Evolutionary conservation across 2,797 vertebrate species (phyloP).

Genomic region (Micropoecilia bifurca): DNA sequence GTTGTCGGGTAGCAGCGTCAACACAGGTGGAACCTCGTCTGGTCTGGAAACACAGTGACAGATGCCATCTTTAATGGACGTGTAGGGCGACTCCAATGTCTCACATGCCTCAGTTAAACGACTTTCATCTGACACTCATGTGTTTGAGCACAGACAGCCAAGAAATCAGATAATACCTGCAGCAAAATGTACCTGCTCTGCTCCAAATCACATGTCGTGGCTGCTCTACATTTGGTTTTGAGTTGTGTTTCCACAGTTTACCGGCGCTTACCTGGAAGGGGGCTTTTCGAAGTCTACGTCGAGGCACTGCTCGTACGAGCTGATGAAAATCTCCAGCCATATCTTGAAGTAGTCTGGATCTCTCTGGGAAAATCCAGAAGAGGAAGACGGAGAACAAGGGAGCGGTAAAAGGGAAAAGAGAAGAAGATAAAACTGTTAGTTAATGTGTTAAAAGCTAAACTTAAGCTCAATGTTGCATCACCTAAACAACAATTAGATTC

Average conservation of each 20-base stretch:
- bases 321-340: slow-evolving; percentile 97
- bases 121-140: slow-evolving; percentile 41
- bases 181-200: neutral
- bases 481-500: neutral
- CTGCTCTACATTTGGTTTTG: neutral
- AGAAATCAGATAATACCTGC: neutral
- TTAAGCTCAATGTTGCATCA: neutral
- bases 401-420: neutral
- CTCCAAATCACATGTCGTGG: neutral
- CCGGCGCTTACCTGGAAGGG: slow-evolving; percentile 87
- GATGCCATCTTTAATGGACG: neutral
- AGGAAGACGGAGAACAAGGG: neutral
- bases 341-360: slow-evolving; percentile 96
- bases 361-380: slow-evolving; percentile 82
- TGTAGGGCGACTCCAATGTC: neutral
- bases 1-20: slow-evolving; percentile 96
- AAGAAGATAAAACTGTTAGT: slow-evolving; percentile 11
- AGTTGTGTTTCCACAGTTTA: neutral
- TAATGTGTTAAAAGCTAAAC: neutral
- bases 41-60: slow-evolving; percentile 78
- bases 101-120: neutral
- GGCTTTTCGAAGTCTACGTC: slow-evolving; percentile 97
- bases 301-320: slow-evolving; percentile 93
- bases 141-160: slow-evolving; percentile 19
- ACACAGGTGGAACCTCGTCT: slow-evolving; percentile 92